phyloP scores from a whole-genome alignment of 2,113 vertebrate species.

The Amblyopsis rosae region DNA sequence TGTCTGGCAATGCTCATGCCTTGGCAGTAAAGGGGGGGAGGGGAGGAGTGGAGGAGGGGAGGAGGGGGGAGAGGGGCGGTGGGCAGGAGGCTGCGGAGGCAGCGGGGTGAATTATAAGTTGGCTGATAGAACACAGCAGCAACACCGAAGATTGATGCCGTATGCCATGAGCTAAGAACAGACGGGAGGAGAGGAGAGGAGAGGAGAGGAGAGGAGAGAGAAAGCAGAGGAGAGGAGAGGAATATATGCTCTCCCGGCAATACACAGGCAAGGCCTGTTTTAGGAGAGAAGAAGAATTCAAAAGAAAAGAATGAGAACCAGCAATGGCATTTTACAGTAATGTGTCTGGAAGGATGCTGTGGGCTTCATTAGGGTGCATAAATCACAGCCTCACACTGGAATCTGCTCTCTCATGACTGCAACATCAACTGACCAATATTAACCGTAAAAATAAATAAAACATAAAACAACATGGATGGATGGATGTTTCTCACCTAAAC shows the following conservation, averaged over 20 bases:
- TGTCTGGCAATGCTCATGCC: conserved; percentile 52
- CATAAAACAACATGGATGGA: background rate
- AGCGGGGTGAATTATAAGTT: conserved; percentile 69
- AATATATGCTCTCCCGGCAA: background rate
- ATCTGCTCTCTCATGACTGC: background rate
- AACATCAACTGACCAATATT: too few species aligned
- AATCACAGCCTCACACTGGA: background rate
- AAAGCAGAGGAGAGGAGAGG: background rate
- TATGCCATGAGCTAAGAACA: conserved; percentile 50
- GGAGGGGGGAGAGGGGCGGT: conserved; percentile 9
- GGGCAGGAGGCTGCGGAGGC: conserved; percentile 49
- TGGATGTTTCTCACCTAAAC: background rate
- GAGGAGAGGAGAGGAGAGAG: background rate
- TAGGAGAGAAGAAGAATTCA: background rate
- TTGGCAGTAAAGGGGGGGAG: conserved; percentile 42
- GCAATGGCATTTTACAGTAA: background rate
- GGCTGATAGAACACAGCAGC: conserved; percentile 60
- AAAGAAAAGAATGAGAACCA: background rate
- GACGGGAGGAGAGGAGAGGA: conserved; percentile 24
- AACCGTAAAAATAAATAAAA: too few species aligned
- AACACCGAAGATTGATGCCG: conserved; percentile 63
- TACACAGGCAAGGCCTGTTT: background rate
- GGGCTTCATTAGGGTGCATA: background rate
- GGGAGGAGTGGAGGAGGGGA: too few species aligned
- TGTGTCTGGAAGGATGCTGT: background rate